Evolutionary conservation across 2,888 invertebrate genomes (phyloP), one percentile per base, ranked within the genome.

Genomic region (Stenodera caucasica): DNA sequence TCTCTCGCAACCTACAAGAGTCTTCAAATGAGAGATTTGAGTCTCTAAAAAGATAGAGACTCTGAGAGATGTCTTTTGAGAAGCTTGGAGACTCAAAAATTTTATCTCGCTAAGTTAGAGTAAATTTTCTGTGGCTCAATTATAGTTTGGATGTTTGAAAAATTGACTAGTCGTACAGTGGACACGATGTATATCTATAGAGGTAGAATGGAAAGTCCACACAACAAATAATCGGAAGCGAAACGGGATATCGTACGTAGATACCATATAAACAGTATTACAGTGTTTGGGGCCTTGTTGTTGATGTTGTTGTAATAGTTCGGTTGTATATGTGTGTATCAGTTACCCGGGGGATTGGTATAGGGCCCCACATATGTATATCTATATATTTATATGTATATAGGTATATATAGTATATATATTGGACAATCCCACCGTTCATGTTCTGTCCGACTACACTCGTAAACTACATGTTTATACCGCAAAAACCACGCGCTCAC

Each of bases 381-480:
- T n/a, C n/a, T n/a, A n/a, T n/a, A n/a, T n/a, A n/a, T n/a, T n/a
- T n/a, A n/a, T n/a, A n/a, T n/a, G n/a, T n/a, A n/a, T n/a, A n/a
- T n/a, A n/a, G n/a, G n/a, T n/a, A n/a, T n/a, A n/a, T n/a, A n/a
- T n/a, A n/a, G n/a, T n/a, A n/a, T 63, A 63, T 63, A 60, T 57
- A 61, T 64, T 40, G 73, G 72, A 40, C 77, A 77, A 78, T 77
- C 78, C 78, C 75, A 75, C 75, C 73, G 77, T 75, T 77, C 77
- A 76, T 77, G 77, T 78, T 77, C 77, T 76, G 78, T 76, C 77
- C 77, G 74, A 73, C 75, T 74, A 77, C 77, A 77, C 78, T 78
- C 78, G 80, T 80, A 80, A 79, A 80, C 78, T 79, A 79, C 72
- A 79, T 80, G 80, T 80, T 81, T 81, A 80, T 80, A 77, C 81